A percentile compares a stretch with the other conserved stretches of the same genome.
Conservation (phyloP, 2,113 vertebrate species). For the Datnioides undecimradiatus region DNA sequence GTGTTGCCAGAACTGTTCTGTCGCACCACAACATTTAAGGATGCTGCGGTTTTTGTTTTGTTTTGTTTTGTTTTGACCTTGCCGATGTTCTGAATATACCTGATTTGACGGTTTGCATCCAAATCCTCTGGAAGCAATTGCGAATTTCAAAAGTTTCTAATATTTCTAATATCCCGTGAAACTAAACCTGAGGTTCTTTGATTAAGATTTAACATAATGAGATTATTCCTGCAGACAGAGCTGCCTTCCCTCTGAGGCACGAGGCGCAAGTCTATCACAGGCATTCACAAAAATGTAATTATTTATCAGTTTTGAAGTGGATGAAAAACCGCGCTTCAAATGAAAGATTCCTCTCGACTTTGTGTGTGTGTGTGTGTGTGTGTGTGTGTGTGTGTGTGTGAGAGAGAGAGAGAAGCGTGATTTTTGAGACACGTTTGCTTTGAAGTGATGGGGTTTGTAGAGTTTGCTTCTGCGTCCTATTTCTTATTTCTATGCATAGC, state of each 20-base stretch:
- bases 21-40: too few species aligned
- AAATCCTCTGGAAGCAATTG: too few species aligned
- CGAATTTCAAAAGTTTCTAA: too few species aligned
- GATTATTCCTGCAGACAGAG: not conserved
- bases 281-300: not conserved
- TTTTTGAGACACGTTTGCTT: not conserved
- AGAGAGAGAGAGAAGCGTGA: too few species aligned
- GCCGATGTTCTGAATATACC: not conserved
- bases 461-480: too few species aligned
- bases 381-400: not conserved
- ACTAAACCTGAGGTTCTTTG: not conserved
- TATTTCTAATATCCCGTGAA: not conserved
- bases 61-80: too few species aligned
- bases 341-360: not conserved
- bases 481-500: not conserved
- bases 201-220: not conserved
- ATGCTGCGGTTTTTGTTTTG: too few species aligned
- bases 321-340: not conserved
- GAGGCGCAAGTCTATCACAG: not conserved
- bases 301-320: not conserved
- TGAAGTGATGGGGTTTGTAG: not conserved
- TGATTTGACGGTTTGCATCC: not conserved
- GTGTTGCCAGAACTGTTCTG: too few species aligned
- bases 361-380: not conserved
- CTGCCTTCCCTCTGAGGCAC: not conserved